Conservation (phyloP, 2,113 vertebrate species). For the Corythornis cristatus region DNA sequence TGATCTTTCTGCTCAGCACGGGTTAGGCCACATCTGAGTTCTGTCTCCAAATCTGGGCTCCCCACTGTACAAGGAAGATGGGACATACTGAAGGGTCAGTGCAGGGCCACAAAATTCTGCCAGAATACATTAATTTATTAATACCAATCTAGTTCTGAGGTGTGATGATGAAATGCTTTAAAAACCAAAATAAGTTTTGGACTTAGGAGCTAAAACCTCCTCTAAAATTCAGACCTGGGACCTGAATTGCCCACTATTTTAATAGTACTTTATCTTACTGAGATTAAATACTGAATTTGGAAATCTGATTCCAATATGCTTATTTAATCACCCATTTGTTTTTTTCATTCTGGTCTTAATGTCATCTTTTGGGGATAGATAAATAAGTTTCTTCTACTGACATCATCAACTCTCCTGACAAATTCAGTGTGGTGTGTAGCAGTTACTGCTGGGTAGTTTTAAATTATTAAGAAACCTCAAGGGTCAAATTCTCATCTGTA, state of each 20-base stretch:
- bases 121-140: background rate
- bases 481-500: background rate
- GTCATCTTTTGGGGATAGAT: background rate
- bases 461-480: background rate
- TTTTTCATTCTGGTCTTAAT: background rate
- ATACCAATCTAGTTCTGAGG: background rate
- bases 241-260: background rate
- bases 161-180: background rate
- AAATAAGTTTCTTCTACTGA: background rate
- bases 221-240: background rate
- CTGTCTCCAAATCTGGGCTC: background rate
- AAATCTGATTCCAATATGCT: background rate
- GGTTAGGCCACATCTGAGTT: background rate
- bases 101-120: background rate
- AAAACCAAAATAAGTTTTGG: background rate
- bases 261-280: background rate
- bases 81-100: background rate
- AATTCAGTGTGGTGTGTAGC: background rate
- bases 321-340: background rate
- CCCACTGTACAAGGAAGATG: background rate
- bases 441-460: background rate
- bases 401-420: background rate
- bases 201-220: background rate
- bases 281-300: background rate
- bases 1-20: background rate